Evolutionary conservation across 2,113 vertebrate genomes (phyloP), one percentile per base, ranked within the genome.

Genomic region (Seriola quinqueradiata): DNA sequence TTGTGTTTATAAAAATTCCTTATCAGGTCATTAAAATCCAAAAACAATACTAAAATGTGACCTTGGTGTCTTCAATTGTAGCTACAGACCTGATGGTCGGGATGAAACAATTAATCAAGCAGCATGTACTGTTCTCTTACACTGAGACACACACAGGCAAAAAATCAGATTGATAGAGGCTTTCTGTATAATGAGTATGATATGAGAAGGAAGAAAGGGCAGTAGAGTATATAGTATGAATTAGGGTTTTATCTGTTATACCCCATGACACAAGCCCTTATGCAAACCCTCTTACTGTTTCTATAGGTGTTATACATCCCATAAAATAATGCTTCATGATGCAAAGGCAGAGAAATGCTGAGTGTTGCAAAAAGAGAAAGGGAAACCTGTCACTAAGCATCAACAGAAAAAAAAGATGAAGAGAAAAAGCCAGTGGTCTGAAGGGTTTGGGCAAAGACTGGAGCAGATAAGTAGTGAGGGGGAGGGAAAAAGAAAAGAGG

Each of bases 341-440:
- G 50, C 57, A 23, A 36, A 61, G 25, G 50, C 38, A 48, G 25
- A 76, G 69, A 81, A 76, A 61, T 44, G 73, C 61, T 66, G 66
- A 80, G 59, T 58, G 32, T 40, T 40, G 46, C 23, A 79, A 70
- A 86, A 67, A 0, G 28, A 64, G 55, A 46, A 60, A 42, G 11
- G 21, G 14, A 46, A 80, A 42, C n/a, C 57, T 70, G 77, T 82
- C 78, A 77, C 4, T 55, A 55, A 36, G 69, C 42, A 70, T 87
- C 61, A 70, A 73, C 25, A 40, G 40, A 50, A 52, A 70, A 66
- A 50, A 46, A 63, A 46, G 46, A 70, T 36, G 21, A 70, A 42
- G 58, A 44, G 54, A 70, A 82, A 46, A 82, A 71, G 76, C 54
- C 63, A 74, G 72, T 59, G 75, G 65, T 61, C 58, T 73, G 19